These are phyloP conservation scores for Cynocephalus volans DNA, from an alignment of 2,113 vertebrate genomes.

Conservation along the genomic window DNA sequence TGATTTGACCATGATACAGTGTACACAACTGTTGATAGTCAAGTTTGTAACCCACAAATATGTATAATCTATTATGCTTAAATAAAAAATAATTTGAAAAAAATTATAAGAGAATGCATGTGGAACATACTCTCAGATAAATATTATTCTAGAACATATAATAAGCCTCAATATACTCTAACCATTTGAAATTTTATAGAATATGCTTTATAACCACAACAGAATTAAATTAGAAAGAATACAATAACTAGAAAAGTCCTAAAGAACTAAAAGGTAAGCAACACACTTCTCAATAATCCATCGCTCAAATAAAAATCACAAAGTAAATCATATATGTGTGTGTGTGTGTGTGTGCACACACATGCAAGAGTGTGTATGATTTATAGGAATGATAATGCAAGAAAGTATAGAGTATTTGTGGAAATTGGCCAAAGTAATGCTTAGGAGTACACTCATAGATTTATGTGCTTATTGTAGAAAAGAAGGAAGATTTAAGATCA, in stretches of 20 bases:
- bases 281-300: not conserved
- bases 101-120: not conserved
- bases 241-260: not conserved
- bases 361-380: not conserved
- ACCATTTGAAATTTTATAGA: not conserved
- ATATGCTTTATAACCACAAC: not conserved
- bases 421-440: not conserved
- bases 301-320: not conserved
- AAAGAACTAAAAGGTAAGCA: not conserved
- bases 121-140: not conserved
- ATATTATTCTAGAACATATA: not conserved
- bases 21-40: too few relatives aligned
- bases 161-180: not conserved
- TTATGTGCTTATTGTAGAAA: constrained; percentile 21
- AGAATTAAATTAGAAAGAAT: not conserved
- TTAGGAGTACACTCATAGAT: not conserved
- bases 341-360: not conserved
- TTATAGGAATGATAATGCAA: not conserved
- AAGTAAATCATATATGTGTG: not conserved
- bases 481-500: not conserved
- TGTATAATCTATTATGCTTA: too few relatives aligned
- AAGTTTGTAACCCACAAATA: too few relatives aligned
- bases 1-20: too few relatives aligned
- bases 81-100: too few relatives aligned
- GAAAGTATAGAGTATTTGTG: not conserved